phyloP scores from a whole-genome alignment of 2,888 invertebrate species.

The Mimachlamys varia region DNA sequence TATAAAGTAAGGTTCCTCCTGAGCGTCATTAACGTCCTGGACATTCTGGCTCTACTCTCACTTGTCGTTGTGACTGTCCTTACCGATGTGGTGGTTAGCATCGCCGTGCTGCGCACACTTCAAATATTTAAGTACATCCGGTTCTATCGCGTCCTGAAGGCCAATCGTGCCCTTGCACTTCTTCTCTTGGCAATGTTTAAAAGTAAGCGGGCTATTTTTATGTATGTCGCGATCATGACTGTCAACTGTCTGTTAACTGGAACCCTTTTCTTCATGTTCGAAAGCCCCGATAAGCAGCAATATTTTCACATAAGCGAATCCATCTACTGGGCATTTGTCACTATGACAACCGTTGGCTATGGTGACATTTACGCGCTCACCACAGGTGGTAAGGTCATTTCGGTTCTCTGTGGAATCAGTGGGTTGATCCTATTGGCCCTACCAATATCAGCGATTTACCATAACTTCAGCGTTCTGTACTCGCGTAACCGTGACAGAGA shows the following conservation, averaged over 20 bases:
- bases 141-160: slow-evolving; percentile 2
- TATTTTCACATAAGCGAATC: not conserved
- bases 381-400: not conserved
- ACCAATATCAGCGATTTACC: not conserved
- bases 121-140: not conserved
- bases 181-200: not conserved
- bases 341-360: slow-evolving; percentile 16
- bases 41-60: not conserved
- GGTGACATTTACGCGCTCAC: not conserved
- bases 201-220: not conserved
- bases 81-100: not conserved
- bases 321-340: not conserved
- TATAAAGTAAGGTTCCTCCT: not conserved
- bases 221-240: not conserved
- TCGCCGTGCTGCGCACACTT: not conserved
- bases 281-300: not conserved
- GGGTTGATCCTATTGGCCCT: not conserved
- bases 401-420: slow-evolving; percentile 3
- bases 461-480: not conserved
- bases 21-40: not conserved
- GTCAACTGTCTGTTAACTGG: not conserved
- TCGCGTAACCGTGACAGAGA: not conserved
- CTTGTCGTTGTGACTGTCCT: not conserved
- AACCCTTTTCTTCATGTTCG: not conserved
- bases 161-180: not conserved